Base-by-base conservation (phyloP, 2,888 invertebrate genomes). In the Mongoloraphidia duomilia region DNA sequence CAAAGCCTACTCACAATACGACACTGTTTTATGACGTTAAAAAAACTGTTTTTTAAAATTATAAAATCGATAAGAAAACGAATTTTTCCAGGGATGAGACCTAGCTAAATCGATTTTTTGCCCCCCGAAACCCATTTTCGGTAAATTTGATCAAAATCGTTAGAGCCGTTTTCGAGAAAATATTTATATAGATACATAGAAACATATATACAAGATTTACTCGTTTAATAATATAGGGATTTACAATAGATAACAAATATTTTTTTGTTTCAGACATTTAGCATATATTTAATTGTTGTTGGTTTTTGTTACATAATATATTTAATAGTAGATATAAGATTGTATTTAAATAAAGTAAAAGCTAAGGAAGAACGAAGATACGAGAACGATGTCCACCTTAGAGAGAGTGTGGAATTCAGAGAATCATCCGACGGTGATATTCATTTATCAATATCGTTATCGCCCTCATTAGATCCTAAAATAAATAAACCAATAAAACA, bases 261-360 rank as follows among this genome's bases (percentile, higher is more conserved):
- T 33, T 44, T 48, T 57, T 50, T 46, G 50, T 72, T 72, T 53
- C 65, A 83, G 82, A 66, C 74, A 44, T 83, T 79, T 63, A 80
- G 79, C 51, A 67, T 82, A 34, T 64, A 71, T 50, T 65, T 84
- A 42, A 72, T 78, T 13, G 53, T 66, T 5, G 60, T 79, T 34
- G 80, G 82, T 42, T 69, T 82, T 39, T 12, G 75, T 2, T 84
- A 81, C 63, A 66, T 83, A 37, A 51, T 75, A 17, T 82, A 71
- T 58, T 64, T 84, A 40, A 71, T 79, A 51, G 60, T 75, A 35
- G 82, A 84, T 57, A 79, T 84, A 49, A 66, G 71, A 44, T 61
- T 74, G 47, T 80, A 81, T 58, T 74, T 77, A 56, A 61, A 61
- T 0, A 67, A 67, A 51, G 13, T 45, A 13, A 37, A 37, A 70